phyloP scores from a whole-genome alignment of 2,888 invertebrate species.

The Julus scanicus region DNA sequence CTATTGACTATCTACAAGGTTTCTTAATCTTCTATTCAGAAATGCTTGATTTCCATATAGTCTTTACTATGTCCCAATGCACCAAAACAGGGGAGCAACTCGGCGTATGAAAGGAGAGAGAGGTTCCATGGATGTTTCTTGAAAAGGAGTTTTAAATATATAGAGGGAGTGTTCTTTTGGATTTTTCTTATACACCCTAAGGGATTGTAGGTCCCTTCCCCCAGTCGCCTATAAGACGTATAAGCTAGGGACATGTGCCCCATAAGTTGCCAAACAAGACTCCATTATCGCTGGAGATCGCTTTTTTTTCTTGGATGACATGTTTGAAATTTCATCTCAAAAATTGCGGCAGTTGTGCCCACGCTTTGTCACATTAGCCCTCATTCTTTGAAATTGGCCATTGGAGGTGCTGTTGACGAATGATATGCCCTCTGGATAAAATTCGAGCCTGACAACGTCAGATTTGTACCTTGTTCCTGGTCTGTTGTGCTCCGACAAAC shows the following conservation, averaged over 20 bases:
- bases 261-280: conserved; percentile 23
- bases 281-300: background rate
- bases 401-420: conserved; percentile 44
- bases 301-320: conserved; percentile 41
- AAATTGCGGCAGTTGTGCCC: conserved; percentile 37
- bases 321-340: conserved; percentile 49
- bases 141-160: conserved; percentile 30
- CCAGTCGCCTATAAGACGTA: background rate
- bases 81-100: conserved; percentile 49
- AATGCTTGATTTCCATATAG: conserved; percentile 49
- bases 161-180: conserved; percentile 30
- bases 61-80: conserved; percentile 50
- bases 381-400: background rate
- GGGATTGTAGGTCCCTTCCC: background rate
- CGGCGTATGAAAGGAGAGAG: background rate
- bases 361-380: conserved; percentile 36
- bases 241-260: conserved; percentile 44
- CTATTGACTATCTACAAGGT: conserved; percentile 46
- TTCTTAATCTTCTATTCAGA: conserved; percentile 49
- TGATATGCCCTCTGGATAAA: conserved; percentile 38
- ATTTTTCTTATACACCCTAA: background rate
- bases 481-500: background rate
- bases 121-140: conserved; percentile 12
- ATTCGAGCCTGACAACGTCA: conserved; percentile 30
- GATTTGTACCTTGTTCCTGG: background rate